Percentiles rank a stretch among this genome's conserved stretches.
Conservation (phyloP, 2,888 invertebrate species). For the Trachelus stipa region DNA sequence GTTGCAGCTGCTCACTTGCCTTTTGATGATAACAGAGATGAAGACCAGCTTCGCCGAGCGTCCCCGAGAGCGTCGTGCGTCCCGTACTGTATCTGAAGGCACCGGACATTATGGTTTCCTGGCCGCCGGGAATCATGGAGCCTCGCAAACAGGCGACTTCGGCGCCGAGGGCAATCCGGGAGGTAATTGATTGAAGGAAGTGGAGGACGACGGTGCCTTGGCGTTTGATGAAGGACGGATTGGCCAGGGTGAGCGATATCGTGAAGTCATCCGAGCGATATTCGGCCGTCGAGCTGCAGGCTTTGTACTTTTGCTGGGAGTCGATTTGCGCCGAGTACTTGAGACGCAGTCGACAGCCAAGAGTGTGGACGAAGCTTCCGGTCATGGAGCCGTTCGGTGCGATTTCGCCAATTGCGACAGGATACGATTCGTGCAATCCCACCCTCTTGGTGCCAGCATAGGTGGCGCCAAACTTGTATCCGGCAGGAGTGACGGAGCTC, state of each 20-base stretch:
- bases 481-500: conserved; percentile 51
- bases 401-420: conserved; percentile 51
- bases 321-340: conserved; percentile 51
- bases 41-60: conserved; percentile 67
- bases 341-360: conserved; percentile 56
- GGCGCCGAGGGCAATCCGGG: conserved; percentile 57
- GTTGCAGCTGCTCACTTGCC: conserved; percentile 71
- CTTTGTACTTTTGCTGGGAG: conserved; percentile 43
- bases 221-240: conserved; percentile 45
- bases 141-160: conserved; percentile 54
- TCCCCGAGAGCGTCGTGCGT: conserved; percentile 78
- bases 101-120: conserved; percentile 49
- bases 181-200: conserved; percentile 59
- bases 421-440: conserved; percentile 53
- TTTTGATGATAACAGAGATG: conserved; percentile 75
- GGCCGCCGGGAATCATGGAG: conserved; percentile 41
- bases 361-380: conserved; percentile 52
- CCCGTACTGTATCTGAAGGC: conserved; percentile 68
- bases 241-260: conserved; percentile 47
- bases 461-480: conserved; percentile 57
- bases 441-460: conserved; percentile 56
- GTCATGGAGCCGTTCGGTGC: conserved; percentile 55
- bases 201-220: conserved; percentile 56
- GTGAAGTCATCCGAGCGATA: conserved; percentile 61
- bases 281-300: conserved; percentile 47